Evolutionary conservation across 2,797 vertebrate genomes (phyloP).

Genomic region (Diglossa cyanea): DNA sequence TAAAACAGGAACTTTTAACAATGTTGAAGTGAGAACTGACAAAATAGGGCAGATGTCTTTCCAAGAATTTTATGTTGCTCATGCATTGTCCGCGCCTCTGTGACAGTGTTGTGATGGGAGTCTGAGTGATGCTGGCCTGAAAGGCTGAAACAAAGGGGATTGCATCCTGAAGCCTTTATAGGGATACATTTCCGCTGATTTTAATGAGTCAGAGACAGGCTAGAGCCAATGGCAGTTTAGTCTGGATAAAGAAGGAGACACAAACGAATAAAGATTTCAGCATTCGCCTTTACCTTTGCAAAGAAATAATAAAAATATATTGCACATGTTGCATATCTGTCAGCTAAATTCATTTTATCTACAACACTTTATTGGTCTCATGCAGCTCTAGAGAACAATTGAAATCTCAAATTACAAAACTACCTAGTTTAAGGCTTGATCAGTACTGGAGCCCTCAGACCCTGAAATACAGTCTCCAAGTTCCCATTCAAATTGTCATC

Average conservation of each 20-base stretch:
- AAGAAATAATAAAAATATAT: constrained; percentile 56
- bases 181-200: not conserved
- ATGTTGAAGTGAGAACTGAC: not conserved
- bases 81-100: not conserved
- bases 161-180: not conserved
- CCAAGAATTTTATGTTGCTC: not conserved
- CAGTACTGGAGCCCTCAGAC: constrained; percentile 23
- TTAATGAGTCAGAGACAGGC: not conserved
- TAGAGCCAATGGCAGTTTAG: not conserved
- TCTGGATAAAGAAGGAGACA: not conserved
- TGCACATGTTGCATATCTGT: constrained; percentile 26
- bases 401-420: constrained; percentile 58
- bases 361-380: constrained; percentile 16
- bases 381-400: constrained; percentile 47
- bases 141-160: not conserved
- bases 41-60: accelerated
- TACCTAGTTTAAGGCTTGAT: constrained; percentile 25
- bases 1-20: not conserved
- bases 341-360: constrained; percentile 56
- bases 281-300: constrained; percentile 23
- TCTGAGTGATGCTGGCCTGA: not conserved
- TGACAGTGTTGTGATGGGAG: not conserved
- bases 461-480: constrained; percentile 45
- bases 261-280: constrained; percentile 22
- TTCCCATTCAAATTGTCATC: constrained; percentile 66